These are phyloP conservation scores for Dicrurus megarhynchus DNA, from an alignment of 2,113 vertebrate genomes.

Conservation along the genomic window DNA sequence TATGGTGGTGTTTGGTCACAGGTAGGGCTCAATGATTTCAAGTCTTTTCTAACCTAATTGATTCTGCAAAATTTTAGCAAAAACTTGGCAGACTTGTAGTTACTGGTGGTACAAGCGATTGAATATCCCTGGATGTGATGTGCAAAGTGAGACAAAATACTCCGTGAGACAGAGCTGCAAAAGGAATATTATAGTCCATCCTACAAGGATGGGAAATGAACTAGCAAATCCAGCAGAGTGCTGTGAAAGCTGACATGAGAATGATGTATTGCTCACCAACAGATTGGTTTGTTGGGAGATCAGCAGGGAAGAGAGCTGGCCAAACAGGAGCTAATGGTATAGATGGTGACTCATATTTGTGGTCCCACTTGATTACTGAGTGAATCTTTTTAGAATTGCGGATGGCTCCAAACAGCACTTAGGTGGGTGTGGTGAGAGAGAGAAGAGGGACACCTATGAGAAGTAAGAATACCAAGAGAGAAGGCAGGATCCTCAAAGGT, in stretches of 20 bases:
- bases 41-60: neutral
- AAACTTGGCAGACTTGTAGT: neutral
- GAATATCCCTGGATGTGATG: neutral
- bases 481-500: neutral
- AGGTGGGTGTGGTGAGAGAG: neutral
- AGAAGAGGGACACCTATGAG: neutral
- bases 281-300: neutral
- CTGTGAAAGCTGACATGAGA: neutral
- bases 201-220: neutral
- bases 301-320: neutral
- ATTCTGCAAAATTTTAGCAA: neutral
- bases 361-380: neutral
- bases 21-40: neutral
- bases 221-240: neutral
- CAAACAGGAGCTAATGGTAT: neutral
- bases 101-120: neutral
- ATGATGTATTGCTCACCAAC: neutral
- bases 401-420: neutral
- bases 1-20: rapidly evolving
- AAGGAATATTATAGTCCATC: neutral
- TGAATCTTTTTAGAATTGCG: neutral
- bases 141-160: neutral
- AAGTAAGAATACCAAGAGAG: neutral
- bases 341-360: neutral
- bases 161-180: neutral